Evolutionary conservation across 1,140 invertebrate genomes (phyloP), one percentile per base, ranked within the genome.

Genomic region (Choristoneura fumiferana): DNA sequence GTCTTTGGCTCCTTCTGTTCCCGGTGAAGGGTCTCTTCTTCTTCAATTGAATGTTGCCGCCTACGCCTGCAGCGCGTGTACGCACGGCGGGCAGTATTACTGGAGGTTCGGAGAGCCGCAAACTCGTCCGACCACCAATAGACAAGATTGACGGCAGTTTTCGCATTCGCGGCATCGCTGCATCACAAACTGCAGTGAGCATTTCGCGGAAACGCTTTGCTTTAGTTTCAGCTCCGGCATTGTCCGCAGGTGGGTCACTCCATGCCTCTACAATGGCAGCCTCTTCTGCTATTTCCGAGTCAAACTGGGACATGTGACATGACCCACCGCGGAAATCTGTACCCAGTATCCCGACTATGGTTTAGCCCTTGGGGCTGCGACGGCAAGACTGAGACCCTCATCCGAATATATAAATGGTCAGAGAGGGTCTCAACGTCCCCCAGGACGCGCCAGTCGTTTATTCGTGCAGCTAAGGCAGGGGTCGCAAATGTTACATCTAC

Each of bases 401-500:
- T 65, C 9, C 58, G 53, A 0, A 62, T 58, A 15, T 66, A 63
- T 1, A 58, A 49, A 37, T 71, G 69, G 29, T 69, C 62, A 0
- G 60, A 70, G 1, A 70, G 54, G 0, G 71, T 67, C 53, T 70
- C 71, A 37, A 59, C 54, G 0, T 40, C 36, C 13, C 35, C 57
- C 17, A 59, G 0, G 0, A 69, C 69, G 3, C 35, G 14, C 67
- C 71, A 68, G 38, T 38, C 54, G 2, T 4, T 14, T 0, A 70
- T 57, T n/a, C 57, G 36, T 12, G 37, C 17, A 0, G 65, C 62
- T 0, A 68, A 10, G 8, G 33, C n/a, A 0, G 59, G 34, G 10
- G 40, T 62, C 1, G 61, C 65, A 37, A 73, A 64, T 0, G 68
- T 57, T 6, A 71, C 14, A 29, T 71, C 71, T 1, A 71, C 64